Base-by-base conservation (phyloP, 2,888 invertebrate genomes). In the Pandemis corylana region DNA sequence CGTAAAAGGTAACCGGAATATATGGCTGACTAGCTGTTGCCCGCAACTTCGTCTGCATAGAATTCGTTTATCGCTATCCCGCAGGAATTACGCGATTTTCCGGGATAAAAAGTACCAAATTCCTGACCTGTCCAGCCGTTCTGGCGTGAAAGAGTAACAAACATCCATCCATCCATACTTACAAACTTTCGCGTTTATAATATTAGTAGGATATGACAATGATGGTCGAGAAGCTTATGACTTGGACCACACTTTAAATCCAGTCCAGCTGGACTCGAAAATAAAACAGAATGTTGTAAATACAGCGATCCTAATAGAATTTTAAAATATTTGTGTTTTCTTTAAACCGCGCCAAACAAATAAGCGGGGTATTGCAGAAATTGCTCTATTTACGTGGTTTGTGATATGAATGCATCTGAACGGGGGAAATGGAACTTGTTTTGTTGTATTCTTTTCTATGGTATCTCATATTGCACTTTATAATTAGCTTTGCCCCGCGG, bases 171-270 rank as follows among this genome's bases (percentile, higher is more conserved):
- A 20, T 1, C 20, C 20, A 20, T 20, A 20, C 20, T 20, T 20
- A 20, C 20, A 20, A 20, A 20, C 20, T 20, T 20, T 20, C 20
- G 20, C 20, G 20, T 20, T 20, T 20, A 20, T 20, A 20, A 20
- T 20, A 20, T 20, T 20, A 20, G 20, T 20, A 20, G 20, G 20
- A 20, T 20, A 20, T 20, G n/a, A n/a, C n/a, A n/a, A n/a, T n/a
- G n/a, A n/a, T n/a, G n/a, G n/a, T n/a, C n/a, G n/a, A n/a, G 42
- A 13, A 13, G 1, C 82, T 82, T 65, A 41, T 78, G 44, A 36
- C 61, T 65, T 51, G 42, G 7, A 12, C 69, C 68, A 51, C 61
- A 44, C 65, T 44, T 46, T 46, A 70, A 70, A 75, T 66, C 70
- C 66, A 70, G 74, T 74, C 59, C 74, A 75, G 74, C 66, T 56